Percentiles rank a stretch among this genome's conserved stretches.
Conservation (phyloP, 2,113 vertebrate species). For the Laterallus jamaicensis region DNA sequence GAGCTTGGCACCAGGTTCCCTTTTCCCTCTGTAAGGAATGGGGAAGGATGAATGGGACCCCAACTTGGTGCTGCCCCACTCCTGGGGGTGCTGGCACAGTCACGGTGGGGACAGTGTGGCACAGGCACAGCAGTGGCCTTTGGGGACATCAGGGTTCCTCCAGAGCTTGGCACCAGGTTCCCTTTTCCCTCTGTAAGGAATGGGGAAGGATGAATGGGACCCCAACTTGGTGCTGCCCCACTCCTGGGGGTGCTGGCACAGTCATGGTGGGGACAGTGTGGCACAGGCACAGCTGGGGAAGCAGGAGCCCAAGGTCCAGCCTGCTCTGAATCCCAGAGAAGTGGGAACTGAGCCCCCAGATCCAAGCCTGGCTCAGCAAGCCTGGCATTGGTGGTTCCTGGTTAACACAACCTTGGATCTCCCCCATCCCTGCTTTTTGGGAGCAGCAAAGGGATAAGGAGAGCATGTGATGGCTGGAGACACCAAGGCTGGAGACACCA, state of each 20-base stretch:
- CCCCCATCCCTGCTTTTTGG: accelerated
- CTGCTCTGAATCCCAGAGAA: not conserved
- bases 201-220: accelerated
- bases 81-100: not conserved
- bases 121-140: not conserved
- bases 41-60: not conserved
- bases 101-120: accelerated
- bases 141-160: not conserved
- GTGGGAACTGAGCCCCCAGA: not conserved
- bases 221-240: not conserved
- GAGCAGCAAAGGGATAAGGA: accelerated
- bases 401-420: not conserved
- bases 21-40: not conserved
- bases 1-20: not conserved
- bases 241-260: not conserved
- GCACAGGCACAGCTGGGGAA: not conserved
- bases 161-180: accelerated
- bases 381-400: accelerated
- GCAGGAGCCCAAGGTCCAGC: not conserved
- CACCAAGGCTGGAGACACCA: not conserved
- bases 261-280: not conserved
- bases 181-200: not conserved
- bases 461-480: not conserved
- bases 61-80: not conserved
- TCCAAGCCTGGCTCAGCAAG: not conserved